Conservation (phyloP, 2,888 invertebrate species). For the Chrysolina americana region DNA sequence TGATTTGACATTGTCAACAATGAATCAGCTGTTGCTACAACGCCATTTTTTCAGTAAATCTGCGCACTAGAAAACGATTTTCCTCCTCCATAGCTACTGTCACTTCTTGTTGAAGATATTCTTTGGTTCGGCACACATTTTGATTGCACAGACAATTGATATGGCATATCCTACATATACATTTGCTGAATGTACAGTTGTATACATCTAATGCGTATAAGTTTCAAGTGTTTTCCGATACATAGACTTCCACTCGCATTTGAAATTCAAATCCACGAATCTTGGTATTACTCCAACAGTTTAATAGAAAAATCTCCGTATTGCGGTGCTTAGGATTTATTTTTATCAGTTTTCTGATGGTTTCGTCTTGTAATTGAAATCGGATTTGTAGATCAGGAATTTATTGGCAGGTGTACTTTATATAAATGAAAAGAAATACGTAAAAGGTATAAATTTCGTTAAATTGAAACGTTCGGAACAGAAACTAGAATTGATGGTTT, state of each 20-base stretch:
- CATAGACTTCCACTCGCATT: not conserved
- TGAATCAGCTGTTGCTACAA: too few relatives aligned
- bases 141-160: too few relatives aligned
- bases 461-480: conserved; percentile 10
- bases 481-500: conserved; percentile 16
- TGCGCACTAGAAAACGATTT: too few relatives aligned
- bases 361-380: conserved; percentile 19
- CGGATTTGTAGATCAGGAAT: conserved; percentile 17
- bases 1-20: too few relatives aligned
- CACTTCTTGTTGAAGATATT: too few relatives aligned
- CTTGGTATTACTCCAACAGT: conserved; percentile 1
- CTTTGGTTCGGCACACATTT: too few relatives aligned
- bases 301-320: conserved; percentile 17
- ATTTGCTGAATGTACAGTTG: not conserved
- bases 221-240: conserved; percentile 2
- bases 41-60: too few relatives aligned
- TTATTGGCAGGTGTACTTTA: conserved; percentile 20
- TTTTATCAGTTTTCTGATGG: conserved; percentile 17
- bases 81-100: too few relatives aligned
- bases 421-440: conserved; percentile 16
- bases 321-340: conserved; percentile 1
- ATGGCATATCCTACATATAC: not conserved
- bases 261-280: not conserved
- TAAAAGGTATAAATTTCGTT: not conserved
- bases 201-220: not conserved